Evolutionary conservation across 2,797 vertebrate genomes (phyloP).

Genomic region (Labeo calbasu): DNA sequence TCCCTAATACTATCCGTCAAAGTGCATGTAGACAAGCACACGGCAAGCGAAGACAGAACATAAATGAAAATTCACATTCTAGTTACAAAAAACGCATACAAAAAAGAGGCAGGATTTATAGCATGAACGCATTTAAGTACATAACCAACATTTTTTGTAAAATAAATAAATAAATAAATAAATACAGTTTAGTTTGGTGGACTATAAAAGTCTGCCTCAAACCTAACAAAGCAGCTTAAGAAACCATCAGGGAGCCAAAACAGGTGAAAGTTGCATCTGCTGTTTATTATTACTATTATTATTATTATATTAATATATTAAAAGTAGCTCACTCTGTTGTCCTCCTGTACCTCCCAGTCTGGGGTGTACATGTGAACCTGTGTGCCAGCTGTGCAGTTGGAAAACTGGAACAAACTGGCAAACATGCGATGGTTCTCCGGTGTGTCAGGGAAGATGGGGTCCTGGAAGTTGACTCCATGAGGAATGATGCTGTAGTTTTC

Average conservation of each 20-base stretch:
- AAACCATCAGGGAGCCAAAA: neutral
- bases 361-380: slow-evolving; percentile 80
- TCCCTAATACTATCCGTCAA: neutral
- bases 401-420: slow-evolving; percentile 85
- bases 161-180: no score
- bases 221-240: no score
- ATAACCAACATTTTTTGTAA: no score
- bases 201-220: no score
- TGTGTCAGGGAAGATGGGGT: slow-evolving; percentile 83
- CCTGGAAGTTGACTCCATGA: slow-evolving; percentile 87
- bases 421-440: slow-evolving; percentile 83
- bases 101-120: no score
- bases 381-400: slow-evolving; percentile 83
- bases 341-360: slow-evolving; percentile 84
- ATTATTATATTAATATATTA: neutral
- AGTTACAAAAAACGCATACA: no score
- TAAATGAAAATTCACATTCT: neutral
- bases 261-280: neutral
- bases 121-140: no score
- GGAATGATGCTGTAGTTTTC: slow-evolving; percentile 86
- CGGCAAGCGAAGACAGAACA: neutral
- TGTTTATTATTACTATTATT: neutral
- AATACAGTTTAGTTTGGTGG: no score
- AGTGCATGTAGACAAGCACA: neutral
- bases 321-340: slow-evolving; percentile 78